phyloP scores from a whole-genome alignment of 2,113 vertebrate genomes.

The Crotalus viridis region DNA sequence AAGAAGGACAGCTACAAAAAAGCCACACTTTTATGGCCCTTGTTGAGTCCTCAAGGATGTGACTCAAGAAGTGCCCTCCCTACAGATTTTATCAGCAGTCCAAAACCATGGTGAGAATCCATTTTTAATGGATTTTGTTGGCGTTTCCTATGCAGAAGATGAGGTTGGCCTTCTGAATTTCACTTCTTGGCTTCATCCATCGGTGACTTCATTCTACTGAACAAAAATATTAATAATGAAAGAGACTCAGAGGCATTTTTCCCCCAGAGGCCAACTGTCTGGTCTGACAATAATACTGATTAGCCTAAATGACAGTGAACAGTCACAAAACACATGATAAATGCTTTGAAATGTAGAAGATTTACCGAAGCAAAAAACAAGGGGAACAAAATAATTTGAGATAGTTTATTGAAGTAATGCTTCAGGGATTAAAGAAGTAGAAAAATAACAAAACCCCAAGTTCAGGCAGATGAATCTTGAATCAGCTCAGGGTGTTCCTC shows the following conservation, averaged over 20 bases:
- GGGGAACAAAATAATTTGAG: slow-evolving; percentile 10
- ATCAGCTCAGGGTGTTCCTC: not conserved
- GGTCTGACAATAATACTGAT: slow-evolving; percentile 22
- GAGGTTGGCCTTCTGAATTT: slow-evolving; percentile 29
- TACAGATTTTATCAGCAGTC: not conserved
- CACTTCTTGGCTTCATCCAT: slow-evolving; percentile 39
- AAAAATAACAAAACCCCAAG: not conserved
- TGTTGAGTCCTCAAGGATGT: not conserved
- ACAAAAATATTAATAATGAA: not conserved
- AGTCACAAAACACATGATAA: slow-evolving; percentile 47
- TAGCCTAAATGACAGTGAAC: slow-evolving; percentile 46
- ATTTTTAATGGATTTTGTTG: not conserved
- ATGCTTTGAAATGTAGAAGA: slow-evolving; percentile 42
- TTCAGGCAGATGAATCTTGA: not conserved
- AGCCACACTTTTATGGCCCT: not conserved
- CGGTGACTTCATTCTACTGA: slow-evolving; percentile 51
- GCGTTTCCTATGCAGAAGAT: slow-evolving; percentile 28
- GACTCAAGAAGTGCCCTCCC: not conserved
- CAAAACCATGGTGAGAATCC: not conserved
- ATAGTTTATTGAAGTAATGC: slow-evolving; percentile 26
- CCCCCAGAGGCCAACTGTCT: slow-evolving; percentile 48
- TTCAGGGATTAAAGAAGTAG: not conserved
- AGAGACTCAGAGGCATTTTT: slow-evolving; percentile 40
- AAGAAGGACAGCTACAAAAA: not conserved
- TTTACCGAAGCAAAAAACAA: slow-evolving; percentile 35